These are phyloP conservation scores for Solea solea DNA, from an alignment of 2,113 vertebrate species.

Conservation along the genomic window DNA sequence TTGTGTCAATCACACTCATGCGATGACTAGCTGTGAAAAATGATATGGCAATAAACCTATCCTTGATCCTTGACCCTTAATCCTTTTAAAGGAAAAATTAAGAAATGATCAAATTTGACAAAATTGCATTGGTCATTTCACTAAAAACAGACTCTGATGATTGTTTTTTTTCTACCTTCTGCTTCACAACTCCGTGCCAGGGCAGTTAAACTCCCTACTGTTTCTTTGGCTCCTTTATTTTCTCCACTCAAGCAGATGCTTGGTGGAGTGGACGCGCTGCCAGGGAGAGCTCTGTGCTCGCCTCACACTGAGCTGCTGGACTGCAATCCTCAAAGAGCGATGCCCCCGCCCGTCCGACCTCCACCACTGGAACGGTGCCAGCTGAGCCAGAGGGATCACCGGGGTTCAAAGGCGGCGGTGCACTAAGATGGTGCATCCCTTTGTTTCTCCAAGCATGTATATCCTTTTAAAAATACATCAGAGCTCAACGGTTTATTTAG, in stretches of 20 bases:
- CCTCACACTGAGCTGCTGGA: slow-evolving; percentile 53
- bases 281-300: slow-evolving; percentile 56
- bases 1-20: no score
- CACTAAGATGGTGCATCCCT: slow-evolving; percentile 14
- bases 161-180: neutral
- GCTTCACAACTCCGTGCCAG: slow-evolving; percentile 24
- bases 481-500: no score
- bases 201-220: slow-evolving; percentile 34
- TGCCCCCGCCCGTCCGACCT: slow-evolving; percentile 5
- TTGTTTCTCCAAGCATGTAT: slow-evolving; percentile 7
- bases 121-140: neutral
- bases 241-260: slow-evolving; percentile 61
- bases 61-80: no score
- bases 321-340: slow-evolving; percentile 38
- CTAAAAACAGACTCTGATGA: neutral
- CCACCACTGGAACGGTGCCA: slow-evolving; percentile 46
- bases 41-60: no score
- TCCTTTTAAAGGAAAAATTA: no score
- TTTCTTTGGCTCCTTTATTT: slow-evolving; percentile 54
- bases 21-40: no score
- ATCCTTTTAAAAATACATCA: neutral
- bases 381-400: slow-evolving; percentile 32
- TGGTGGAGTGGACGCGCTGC: slow-evolving; percentile 54
- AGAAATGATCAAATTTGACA: neutral
- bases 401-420: slow-evolving; percentile 11